These are phyloP conservation scores for Rhadinocentrus ornatus DNA, from an alignment of 2,797 vertebrate species.

Conservation along the genomic window DNA sequence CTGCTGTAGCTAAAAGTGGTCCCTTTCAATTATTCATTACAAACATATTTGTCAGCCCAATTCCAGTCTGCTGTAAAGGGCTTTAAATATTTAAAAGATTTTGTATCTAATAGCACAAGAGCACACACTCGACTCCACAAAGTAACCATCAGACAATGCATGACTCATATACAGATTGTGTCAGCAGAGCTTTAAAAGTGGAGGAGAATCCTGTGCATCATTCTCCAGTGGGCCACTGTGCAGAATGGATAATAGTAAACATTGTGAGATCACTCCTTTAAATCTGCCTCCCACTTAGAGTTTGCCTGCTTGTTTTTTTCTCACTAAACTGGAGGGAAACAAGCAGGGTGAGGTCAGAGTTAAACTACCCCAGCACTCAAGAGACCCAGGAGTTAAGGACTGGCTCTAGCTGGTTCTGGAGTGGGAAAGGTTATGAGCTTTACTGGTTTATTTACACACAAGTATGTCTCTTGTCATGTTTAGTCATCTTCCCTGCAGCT, in stretches of 20 bases:
- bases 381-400: constrained; percentile 48
- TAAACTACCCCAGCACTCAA: constrained; percentile 26
- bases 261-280: constrained; percentile 41
- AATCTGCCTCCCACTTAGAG: constrained; percentile 57
- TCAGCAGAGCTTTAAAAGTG: constrained; percentile 42
- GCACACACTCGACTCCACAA: constrained; percentile 30
- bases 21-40: constrained; percentile 70
- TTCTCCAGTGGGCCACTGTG: constrained; percentile 39
- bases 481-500: constrained; percentile 32
- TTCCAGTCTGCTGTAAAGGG: constrained; percentile 36
- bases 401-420: constrained; percentile 51
- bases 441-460: constrained; percentile 67
- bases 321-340: constrained; percentile 54
- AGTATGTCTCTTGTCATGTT: constrained; percentile 24
- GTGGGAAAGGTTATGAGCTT: constrained; percentile 61
- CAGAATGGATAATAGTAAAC: constrained; percentile 56
- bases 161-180: constrained; percentile 56
- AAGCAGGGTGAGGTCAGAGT: constrained; percentile 38
- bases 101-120: constrained; percentile 49
- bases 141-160: constrained; percentile 45
- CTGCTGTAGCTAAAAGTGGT: constrained; percentile 49
- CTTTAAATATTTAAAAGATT: constrained; percentile 58
- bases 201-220: constrained; percentile 60
- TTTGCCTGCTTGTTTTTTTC: constrained; percentile 26
- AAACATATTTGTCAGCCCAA: constrained; percentile 62